phyloP scores from a whole-genome alignment of 1,140 invertebrate species.

The Luehdorfia chinensis region DNA sequence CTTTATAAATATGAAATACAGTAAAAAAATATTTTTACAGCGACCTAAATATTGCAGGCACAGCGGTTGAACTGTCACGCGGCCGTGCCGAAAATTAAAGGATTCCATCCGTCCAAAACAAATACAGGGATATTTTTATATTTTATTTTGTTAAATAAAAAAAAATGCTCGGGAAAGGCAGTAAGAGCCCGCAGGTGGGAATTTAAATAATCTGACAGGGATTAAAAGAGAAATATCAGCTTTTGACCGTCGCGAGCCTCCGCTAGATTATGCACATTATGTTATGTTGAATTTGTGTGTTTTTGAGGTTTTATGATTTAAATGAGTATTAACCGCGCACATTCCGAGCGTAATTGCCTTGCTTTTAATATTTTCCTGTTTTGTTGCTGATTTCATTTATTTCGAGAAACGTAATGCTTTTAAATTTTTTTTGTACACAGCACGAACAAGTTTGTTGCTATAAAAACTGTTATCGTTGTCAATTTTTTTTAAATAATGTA shows the following conservation, averaged over 20 bases:
- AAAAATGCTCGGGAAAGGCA: conserved; percentile 48
- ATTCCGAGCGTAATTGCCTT: conserved; percentile 25
- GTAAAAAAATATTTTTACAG: conserved; percentile 62
- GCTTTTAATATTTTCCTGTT: conserved; percentile 15
- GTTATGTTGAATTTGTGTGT: conserved; percentile 58
- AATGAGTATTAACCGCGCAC: conserved; percentile 46
- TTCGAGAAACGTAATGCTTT: too few relatives aligned
- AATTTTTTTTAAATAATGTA: too few relatives aligned
- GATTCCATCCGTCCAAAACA: conserved; percentile 73
- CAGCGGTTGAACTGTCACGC: conserved; percentile 57
- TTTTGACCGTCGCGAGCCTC: conserved; percentile 64
- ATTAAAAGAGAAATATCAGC: conserved; percentile 75
- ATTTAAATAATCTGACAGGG: conserved; percentile 77
- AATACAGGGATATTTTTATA: conserved; percentile 75
- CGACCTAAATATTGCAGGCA: conserved; percentile 55
- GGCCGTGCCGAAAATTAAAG: conserved; percentile 72
- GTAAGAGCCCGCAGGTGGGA: conserved; percentile 69
- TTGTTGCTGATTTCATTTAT: not conserved
- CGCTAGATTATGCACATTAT: conserved; percentile 63
- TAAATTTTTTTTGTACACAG: too few relatives aligned
- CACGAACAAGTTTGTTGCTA: too few relatives aligned
- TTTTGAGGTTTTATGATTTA: conserved; percentile 63
- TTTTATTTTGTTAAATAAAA: conserved; percentile 76
- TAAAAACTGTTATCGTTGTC: too few relatives aligned
- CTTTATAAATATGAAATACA: conserved; percentile 39